A percentile compares a stretch with the other conserved stretches of the same genome.
phyloP scores from a whole-genome alignment of 2,888 invertebrate genomes.

The Sthenelais limicola region DNA sequence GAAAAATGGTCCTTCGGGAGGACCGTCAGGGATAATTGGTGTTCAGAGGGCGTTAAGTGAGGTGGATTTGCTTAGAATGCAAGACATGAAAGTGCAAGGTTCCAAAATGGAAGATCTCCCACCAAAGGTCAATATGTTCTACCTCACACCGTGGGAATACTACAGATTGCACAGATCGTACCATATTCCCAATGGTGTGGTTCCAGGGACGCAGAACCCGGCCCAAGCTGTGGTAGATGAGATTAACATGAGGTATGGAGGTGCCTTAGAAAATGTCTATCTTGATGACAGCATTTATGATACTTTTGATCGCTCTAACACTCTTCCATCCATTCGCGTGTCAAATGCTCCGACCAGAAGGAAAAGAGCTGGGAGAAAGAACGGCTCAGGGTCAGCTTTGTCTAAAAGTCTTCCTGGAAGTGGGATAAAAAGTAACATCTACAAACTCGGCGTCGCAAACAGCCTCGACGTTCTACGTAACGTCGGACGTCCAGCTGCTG shows the following conservation, averaged over 20 bases:
- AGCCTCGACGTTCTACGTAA: slow-evolving; percentile 44
- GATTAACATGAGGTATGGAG: neutral
- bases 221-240: slow-evolving; percentile 10
- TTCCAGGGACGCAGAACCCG: neutral
- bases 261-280: slow-evolving; percentile 29
- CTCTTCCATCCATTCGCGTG: slow-evolving; percentile 45
- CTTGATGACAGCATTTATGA: slow-evolving; percentile 47
- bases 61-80: neutral
- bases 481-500: slow-evolving; percentile 37
- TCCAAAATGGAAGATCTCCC: slow-evolving; percentile 6
- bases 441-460: slow-evolving; percentile 46
- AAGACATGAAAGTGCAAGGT: slow-evolving; percentile 23
- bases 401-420: slow-evolving; percentile 5
- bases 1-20: neutral
- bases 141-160: slow-evolving; percentile 38
- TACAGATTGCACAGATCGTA: slow-evolving; percentile 15
- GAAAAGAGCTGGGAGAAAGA: neutral
- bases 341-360: slow-evolving; percentile 8
- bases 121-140: slow-evolving; percentile 28
- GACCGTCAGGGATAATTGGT: neutral
- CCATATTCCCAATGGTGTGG: neutral
- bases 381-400: neutral
- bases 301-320: slow-evolving; percentile 44
- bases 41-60: slow-evolving; percentile 22
- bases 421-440: neutral